A percentile compares a stretch with the other conserved stretches of the same genome.
These are phyloP conservation scores for Engystomops pustulosus DNA, from an alignment of 2,113 vertebrate genomes.

Conservation along the genomic window DNA sequence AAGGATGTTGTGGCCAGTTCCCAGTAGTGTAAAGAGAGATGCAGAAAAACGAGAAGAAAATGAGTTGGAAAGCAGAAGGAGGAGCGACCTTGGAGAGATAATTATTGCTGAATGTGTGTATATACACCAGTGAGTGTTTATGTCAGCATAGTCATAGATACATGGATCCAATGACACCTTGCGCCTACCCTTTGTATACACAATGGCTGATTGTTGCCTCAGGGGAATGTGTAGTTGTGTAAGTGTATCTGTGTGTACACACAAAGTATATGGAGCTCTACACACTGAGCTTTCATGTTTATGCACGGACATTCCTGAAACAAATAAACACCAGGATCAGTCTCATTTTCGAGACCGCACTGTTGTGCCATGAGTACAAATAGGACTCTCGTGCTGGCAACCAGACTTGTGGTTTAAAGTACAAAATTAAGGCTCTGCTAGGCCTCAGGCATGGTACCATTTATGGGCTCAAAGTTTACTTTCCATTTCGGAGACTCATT, in stretches of 20 bases:
- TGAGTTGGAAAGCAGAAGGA: neutral
- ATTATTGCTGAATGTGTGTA: constrained; percentile 51
- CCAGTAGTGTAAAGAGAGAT: neutral
- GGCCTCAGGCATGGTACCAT: neutral
- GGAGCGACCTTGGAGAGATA: constrained; percentile 28
- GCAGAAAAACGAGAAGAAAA: neutral
- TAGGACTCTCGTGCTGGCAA: neutral
- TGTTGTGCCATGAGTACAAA: neutral
- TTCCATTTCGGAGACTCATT: neutral
- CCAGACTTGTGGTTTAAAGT: neutral
- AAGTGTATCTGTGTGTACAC: constrained; percentile 44
- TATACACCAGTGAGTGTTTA: constrained; percentile 51
- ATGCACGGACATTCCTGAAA: constrained; percentile 29
- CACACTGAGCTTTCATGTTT: constrained; percentile 23
- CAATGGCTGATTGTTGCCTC: constrained; percentile 41
- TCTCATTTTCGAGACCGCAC: constrained; percentile 31
- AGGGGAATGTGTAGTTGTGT: constrained; percentile 23
- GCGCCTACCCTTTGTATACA: constrained; percentile 31
- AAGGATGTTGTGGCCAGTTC: neutral
- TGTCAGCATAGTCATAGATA: constrained; percentile 30
- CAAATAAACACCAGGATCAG: constrained; percentile 36
- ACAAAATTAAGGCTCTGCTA: neutral
- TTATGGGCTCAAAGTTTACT: neutral
- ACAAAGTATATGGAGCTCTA: constrained; percentile 15
- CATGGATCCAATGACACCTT: constrained; percentile 48